Evolutionary conservation across 2,113 vertebrate species (phyloP).

Genomic region (Scartelaos histophorus): DNA sequence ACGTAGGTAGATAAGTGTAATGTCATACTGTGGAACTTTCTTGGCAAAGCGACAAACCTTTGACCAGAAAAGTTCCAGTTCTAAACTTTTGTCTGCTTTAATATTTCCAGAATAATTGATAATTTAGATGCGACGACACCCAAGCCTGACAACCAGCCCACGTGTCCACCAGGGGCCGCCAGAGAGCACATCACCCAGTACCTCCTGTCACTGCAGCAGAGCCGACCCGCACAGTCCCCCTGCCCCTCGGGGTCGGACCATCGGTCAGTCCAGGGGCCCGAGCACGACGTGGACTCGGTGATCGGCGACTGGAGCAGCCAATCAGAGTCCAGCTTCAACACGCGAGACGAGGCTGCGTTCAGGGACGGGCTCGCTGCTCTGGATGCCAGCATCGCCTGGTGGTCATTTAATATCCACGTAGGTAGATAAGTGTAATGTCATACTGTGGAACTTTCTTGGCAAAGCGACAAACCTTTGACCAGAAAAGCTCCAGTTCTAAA

Average conservation of each 20-base stretch:
- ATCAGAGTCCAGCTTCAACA: conserved; percentile 86
- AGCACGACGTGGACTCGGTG: conserved; percentile 72
- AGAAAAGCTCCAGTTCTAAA: no score
- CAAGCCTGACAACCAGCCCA: background rate
- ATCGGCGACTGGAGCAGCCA: conserved; percentile 81
- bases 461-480: no score
- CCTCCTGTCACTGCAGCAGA: conserved; percentile 46
- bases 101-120: conserved; percentile 41
- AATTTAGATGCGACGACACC: background rate
- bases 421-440: no score
- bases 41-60: no score
- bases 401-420: no score
- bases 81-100: no score
- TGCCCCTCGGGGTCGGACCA: background rate
- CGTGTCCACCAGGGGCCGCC: background rate
- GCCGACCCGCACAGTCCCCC: background rate
- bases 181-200: conserved; percentile 34
- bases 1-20: no score
- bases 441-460: no score
- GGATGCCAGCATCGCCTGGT: conserved; percentile 91
- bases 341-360: conserved; percentile 87
- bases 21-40: no score
- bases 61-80: no score
- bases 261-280: conserved; percentile 33
- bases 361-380: conserved; percentile 86